phyloP scores from a whole-genome alignment of 2,113 vertebrate species.

The Indicator maculatus region DNA sequence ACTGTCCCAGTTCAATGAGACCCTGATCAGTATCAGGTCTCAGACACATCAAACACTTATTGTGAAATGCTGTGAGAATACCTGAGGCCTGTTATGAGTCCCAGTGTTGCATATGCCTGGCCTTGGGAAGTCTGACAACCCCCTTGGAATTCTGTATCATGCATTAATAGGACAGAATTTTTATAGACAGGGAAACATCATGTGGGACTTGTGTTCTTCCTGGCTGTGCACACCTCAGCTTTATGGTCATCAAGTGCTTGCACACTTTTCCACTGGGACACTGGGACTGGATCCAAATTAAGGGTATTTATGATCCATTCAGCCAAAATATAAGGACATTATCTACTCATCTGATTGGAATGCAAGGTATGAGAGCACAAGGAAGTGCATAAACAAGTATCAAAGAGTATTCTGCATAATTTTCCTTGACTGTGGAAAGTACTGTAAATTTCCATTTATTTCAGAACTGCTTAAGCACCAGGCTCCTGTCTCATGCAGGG shows the following conservation, averaged over 20 bases:
- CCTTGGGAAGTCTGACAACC: conserved; percentile 16
- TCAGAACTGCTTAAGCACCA: neutral
- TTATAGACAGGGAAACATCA: neutral
- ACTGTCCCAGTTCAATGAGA: neutral
- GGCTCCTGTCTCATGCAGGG: neutral
- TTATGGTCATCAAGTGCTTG: neutral
- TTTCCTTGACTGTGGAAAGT: neutral
- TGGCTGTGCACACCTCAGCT: neutral
- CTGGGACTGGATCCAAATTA: neutral
- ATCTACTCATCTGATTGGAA: neutral
- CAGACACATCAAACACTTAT: neutral
- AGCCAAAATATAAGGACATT: neutral
- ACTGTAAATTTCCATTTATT: neutral
- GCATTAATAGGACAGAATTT: neutral
- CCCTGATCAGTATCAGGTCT: conserved; percentile 15
- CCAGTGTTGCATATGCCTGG: neutral
- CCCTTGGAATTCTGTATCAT: neutral
- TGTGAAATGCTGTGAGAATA: neutral
- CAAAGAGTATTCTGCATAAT: neutral
- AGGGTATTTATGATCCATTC: neutral
- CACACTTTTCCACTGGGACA: neutral
- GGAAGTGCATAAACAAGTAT: neutral
- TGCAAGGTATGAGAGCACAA: neutral
- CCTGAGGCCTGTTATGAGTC: neutral
- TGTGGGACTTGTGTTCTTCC: neutral